Base-by-base conservation (phyloP, 2,888 invertebrate genomes). In the Liopterus haemorrhoidalis region DNA sequence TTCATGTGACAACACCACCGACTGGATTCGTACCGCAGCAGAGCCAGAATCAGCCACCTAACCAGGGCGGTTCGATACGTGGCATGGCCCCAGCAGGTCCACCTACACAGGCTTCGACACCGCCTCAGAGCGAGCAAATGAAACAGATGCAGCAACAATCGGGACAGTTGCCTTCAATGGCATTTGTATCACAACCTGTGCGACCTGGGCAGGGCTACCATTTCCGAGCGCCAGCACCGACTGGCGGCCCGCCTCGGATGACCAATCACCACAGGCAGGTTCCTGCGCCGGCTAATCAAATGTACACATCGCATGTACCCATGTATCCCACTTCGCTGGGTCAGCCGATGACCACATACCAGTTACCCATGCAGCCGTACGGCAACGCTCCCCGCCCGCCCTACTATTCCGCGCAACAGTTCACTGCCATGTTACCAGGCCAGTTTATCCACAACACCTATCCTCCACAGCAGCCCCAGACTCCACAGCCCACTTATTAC, bases 91-190 rank as follows among this genome's bases (percentile, higher is more conserved):
- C 48, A 40, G 57, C 65, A 30, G 67, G 62, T 45, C 68, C 68
- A 38, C 68, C 68, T 16, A 68, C 63, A 51, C 68, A 67, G 54
- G 56, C 69, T 25, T 66, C 69, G n/a, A 68, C 69, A 21, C 69
- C 68, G 35, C 68, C 68, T 27, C 68, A 67, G 54, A 59, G 57
- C 44, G 68, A 67, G 49, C 50, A 68, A 31, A 69, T 68, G 57
- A 65, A 66, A 35, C 60, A 59, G 49, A 55, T 58, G 46, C 55
- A 64, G 43, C 58, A 56, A 11, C 48, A 48, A 40, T 39, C 37
- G 11, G 41, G 38, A 21, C 62, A 60, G 51, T 61, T 58, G 43
- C 52, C 59, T 22, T 50, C 60, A 31, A 57, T 67, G 55, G 15
- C 37, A 11, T 39, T 35, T 39, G 35, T 41, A 31, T 41, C 24